Conservation (phyloP, 2,888 invertebrate genomes). For the Capitulum mitella region DNA sequence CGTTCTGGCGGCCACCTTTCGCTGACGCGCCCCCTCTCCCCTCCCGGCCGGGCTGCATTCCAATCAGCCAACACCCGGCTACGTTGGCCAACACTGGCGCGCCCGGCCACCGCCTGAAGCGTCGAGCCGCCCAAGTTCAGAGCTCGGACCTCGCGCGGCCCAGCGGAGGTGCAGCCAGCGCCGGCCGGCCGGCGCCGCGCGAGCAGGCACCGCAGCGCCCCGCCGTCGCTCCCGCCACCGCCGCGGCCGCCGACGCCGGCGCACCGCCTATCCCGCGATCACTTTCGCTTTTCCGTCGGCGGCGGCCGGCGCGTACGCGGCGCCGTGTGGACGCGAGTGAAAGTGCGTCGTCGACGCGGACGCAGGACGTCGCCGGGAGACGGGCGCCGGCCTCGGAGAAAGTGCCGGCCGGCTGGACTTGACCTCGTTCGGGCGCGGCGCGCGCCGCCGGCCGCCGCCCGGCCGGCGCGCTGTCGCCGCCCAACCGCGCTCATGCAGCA, state of each 20-base stretch:
- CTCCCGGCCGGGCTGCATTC: too few species aligned
- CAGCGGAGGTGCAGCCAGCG: too few species aligned
- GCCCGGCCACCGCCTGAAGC: too few species aligned
- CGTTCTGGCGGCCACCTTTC: too few species aligned
- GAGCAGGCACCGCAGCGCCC: not conserved
- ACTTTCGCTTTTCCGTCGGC: slow-evolving; percentile 1
- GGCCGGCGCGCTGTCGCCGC: not conserved
- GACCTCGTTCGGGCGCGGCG: not conserved
- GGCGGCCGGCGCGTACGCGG: not conserved
- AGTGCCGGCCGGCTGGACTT: not conserved
- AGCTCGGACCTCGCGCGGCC: too few species aligned
- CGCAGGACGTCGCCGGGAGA: not conserved
- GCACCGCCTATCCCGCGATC: not conserved
- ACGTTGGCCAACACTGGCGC: too few species aligned
- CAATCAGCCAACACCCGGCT: too few species aligned
- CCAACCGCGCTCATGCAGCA: too few species aligned
- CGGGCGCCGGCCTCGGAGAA: not conserved
- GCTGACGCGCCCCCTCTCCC: too few species aligned
- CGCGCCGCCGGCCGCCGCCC: not conserved
- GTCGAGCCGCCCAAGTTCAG: too few species aligned
- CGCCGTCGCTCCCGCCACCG: not conserved
- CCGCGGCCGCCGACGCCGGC: not conserved
- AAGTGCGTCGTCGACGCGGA: not conserved
- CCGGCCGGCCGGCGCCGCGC: not conserved
- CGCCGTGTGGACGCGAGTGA: not conserved